Evolutionary conservation across 1,140 invertebrate species (phyloP), one percentile per base, ranked within the genome.

Genomic region (Sarcophaga peregrina): DNA sequence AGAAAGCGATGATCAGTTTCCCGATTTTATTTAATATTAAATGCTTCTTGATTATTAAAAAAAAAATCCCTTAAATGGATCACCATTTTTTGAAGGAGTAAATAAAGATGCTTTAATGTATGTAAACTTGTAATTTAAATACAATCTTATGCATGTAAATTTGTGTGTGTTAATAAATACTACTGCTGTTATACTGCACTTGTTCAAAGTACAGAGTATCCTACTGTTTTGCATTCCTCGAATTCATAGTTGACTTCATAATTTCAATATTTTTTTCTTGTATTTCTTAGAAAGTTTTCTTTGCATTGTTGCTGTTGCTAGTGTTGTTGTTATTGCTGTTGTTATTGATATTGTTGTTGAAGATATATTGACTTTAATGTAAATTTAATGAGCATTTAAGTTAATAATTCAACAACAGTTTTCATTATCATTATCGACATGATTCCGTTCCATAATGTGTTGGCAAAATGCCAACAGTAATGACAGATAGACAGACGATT

Each of bases 361-460:
- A 13, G 54, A 5, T 58, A n/a, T 58, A 58, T 58, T 58, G 54
- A 58, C 62, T 68, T 68, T 68, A 68, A 68, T 68, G 62, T 68
- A 68, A 68, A 68, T 68, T 68, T 68, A 68, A 68, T 68, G 62
- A 68, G 62, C 8, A 68, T 68, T 68, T 68, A 68, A 68, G n/a
- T 68, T 68, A 68, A 68, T 68, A 68, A 20, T 68, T 68, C 62
- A 68, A 68, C 10, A 68, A 20, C 62, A 68, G 25, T 68, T 68
- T 68, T 68, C 62, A 68, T 68, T 68, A 68, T 68, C 62, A 68
- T 68, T 20, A 68, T 68, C 17, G 25, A 37, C 25, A 58, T n/a
- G 6, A 68, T 68, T 68, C 62, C 62, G 17, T 68, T 68, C 17
- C 8, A 37, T 37, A 37, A 37, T 37, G 25, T 37, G 25, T 37